Base-by-base conservation (phyloP, 2,113 vertebrate species). In the Gobio gobio region DNA sequence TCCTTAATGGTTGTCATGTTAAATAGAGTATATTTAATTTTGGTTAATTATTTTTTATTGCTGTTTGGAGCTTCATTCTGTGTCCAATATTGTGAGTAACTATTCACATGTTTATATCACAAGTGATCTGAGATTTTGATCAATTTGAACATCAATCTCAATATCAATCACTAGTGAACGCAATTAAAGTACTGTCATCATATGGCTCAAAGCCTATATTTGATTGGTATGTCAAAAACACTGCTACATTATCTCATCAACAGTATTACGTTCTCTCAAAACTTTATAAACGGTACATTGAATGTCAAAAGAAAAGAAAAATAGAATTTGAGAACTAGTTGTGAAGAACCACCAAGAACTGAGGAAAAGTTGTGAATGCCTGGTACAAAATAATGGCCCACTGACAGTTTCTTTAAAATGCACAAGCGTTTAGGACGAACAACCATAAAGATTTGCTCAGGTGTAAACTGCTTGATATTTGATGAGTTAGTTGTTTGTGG, bases 181-280 rank as follows among this genome's bases (percentile, higher is more conserved):
- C 85, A 90, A 89, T 90, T 90, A 88, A 84, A 85, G 77, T 56
- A 16, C 61, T 81, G 43, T 26, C 49, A 82, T 78, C 86, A 72
- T 45, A 66, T 49, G 56, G 40, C 33, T 9, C 0, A 0, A n/a
- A 64, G 68, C 68, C 83, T 70, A 86, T 64, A 83, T 84, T 5
- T 78, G 47, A 61, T 76, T 20, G 14, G 10, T 29, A 5, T 76
- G 51, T 47, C 81, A 58, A 76, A 85, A 85, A 87, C 66, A 87
- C 70, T 0, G 33, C 56, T 26, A 22, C 6, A 26, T 47, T 1
- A 24, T 5, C 36, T 18, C 26, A 68, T 36, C 63, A 66, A 36
- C 29, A 20, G 63, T 33, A 40, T 6, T 3, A 33, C 1, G 7
- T 22, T 64, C 26, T 64, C 59, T 63, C 12, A 2, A n/a, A 59